A percentile compares a stretch with the other conserved stretches of the same genome.
Conservation (phyloP, 2,888 invertebrate genomes). For the Sarcophaga variegata region DNA sequence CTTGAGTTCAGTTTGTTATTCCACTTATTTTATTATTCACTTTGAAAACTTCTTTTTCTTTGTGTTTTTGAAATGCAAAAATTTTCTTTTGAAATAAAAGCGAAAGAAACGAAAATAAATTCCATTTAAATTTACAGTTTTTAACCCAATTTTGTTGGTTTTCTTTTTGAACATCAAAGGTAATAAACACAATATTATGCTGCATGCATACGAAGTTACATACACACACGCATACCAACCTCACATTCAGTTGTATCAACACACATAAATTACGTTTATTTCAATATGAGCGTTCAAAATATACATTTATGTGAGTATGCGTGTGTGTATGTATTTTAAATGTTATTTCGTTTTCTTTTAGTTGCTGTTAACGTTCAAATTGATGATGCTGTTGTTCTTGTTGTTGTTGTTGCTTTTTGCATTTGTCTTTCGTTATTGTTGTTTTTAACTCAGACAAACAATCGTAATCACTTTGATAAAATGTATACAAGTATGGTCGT, state of each 20-base stretch:
- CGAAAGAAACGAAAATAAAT: background rate
- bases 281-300: background rate
- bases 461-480: slow-evolving; percentile 57
- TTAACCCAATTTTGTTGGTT: slow-evolving; percentile 39
- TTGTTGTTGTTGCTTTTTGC: slow-evolving; percentile 13
- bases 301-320: background rate
- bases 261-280: slow-evolving; percentile 1
- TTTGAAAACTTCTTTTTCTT: background rate
- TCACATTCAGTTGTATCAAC: slow-evolving; percentile 12
- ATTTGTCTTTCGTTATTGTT: slow-evolving; percentile 9
- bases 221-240: background rate
- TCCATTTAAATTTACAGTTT: background rate
- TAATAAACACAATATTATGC: slow-evolving; percentile 27
- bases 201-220: background rate
- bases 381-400: slow-evolving; percentile 21
- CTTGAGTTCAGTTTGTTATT: background rate
- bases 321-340: background rate
- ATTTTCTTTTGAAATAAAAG: background rate
- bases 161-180: slow-evolving; percentile 4
- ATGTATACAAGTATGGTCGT: slow-evolving; percentile 61
- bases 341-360: slow-evolving; percentile 12
- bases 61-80: background rate
- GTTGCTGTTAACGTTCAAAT: slow-evolving; percentile 25
- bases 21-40: background rate
- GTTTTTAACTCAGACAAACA: slow-evolving; percentile 44